phyloP scores from a whole-genome alignment of 53 echinoderm and acorn worm species.

The Crossaster papposus region DNA sequence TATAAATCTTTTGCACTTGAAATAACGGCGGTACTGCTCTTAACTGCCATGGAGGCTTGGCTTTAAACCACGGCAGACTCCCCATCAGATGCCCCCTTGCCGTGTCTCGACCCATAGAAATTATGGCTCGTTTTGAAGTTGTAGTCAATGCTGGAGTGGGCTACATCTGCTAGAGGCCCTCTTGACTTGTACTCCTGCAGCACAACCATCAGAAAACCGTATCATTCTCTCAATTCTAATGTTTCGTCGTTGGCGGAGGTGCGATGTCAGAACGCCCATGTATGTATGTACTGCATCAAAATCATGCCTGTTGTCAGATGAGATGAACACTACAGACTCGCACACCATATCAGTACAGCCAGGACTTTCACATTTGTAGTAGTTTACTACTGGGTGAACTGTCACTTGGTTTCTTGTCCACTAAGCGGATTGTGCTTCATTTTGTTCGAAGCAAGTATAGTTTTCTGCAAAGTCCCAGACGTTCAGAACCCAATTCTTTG shows the following conservation, averaged over 20 bases:
- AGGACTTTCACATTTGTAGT: conserved; percentile 57
- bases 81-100: neutral
- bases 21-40: too few relatives aligned
- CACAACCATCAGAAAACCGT: conserved; percentile 59
- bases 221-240: conserved; percentile 36
- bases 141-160: too few relatives aligned
- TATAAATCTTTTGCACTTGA: too few relatives aligned
- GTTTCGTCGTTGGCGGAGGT: conserved; percentile 59
- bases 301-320: conserved; percentile 62
- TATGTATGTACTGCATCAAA: conserved; percentile 59
- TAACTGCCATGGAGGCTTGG: neutral
- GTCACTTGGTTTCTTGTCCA: conserved; percentile 67
- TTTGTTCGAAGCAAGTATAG: conserved; percentile 49
- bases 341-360: conserved; percentile 26
- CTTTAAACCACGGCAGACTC: neutral
- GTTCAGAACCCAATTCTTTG: conserved; percentile 47
- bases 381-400: conserved; percentile 64
- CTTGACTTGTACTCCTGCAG: conserved; percentile 64
- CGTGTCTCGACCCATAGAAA: too few relatives aligned
- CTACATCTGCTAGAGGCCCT: conserved; percentile 58
- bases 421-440: conserved; percentile 64
- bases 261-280: conserved; percentile 52
- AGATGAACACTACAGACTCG: conserved; percentile 67
- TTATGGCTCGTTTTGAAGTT: too few relatives aligned
- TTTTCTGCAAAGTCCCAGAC: conserved; percentile 72